Base-by-base conservation (phyloP, 2,888 invertebrate genomes). In the Rhyacophila evoluta region DNA sequence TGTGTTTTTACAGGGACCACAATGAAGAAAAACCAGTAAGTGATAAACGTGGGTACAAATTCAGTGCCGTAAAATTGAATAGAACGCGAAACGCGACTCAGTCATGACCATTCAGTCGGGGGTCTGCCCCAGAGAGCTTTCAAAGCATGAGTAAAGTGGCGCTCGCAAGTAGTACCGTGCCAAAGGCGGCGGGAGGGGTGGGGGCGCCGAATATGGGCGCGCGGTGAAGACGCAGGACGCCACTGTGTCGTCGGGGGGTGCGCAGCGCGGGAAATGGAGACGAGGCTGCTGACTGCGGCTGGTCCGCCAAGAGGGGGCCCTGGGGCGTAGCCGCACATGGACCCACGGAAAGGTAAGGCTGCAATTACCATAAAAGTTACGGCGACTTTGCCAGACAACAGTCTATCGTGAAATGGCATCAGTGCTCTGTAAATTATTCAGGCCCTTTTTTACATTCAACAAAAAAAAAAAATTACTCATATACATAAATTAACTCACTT, bases 191-290 rank as follows among this genome's bases (percentile, higher is more conserved):
- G 79, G 79, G 82, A 82, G 83, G 72, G 72, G 74, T 81, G 70
- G 74, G 80, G 81, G 81, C 55, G 77, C 75, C 82, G 78, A 71
- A 78, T 55, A 55, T 55, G 77, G 81, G 77, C 81, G 85, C 85
- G 85, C 84, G 71, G 69, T 70, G 76, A 75, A 67, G 82, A 70
- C 79, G 78, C 74, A 75, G 80, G 82, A 73, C 75, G 80, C 78
- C 69, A 72, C 79, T 39, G 78, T 78, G 82, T 77, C 78, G 75
- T 70, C 79, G 78, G 39, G 69, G 81, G 41, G 72, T 39, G 75
- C 68, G 75, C 77, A 78, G 75, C 39, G 69, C 72, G 79, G 72
- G 72, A 78, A 15, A 82, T 80, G 79, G 76, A 81, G 79, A 76
- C 81, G 78, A 74, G 78, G 77, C 83, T 81, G 79, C 82, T 78